Percentiles rank a stretch among this genome's conserved stretches.
Conservation (phyloP, 1,140 invertebrate species). For the Pogonognathellus flavescens region DNA sequence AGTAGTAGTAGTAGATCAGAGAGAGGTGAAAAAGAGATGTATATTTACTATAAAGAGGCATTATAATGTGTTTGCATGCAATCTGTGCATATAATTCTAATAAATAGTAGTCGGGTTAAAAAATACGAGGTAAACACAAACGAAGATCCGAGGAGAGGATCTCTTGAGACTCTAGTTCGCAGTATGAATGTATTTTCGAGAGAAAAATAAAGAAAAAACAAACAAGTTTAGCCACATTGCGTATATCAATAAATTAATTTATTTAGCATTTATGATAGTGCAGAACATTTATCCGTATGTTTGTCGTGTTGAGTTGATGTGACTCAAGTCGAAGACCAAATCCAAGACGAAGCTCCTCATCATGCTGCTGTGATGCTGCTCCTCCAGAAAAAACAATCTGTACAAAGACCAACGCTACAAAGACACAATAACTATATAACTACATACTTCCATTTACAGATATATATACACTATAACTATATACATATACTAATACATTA, state of each 20-base stretch:
- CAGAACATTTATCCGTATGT: conserved; percentile 44
- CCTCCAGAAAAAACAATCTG: conserved; percentile 11
- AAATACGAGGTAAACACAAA: background rate
- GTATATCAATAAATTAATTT: conserved; percentile 51
- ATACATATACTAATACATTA: background rate
- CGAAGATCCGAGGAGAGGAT: background rate
- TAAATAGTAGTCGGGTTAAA: background rate
- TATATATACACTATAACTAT: background rate
- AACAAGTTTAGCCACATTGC: conserved; percentile 48
- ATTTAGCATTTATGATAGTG: conserved; percentile 48
- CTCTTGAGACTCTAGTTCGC: background rate
- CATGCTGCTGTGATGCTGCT: background rate
- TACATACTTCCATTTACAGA: no score
- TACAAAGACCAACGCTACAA: no score
- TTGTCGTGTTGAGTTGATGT: conserved; percentile 35
- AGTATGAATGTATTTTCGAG: conserved; percentile 42
- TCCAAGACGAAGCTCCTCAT: no score
- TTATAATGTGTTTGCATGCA: background rate
- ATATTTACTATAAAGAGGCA: no score
- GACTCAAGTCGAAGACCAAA: background rate
- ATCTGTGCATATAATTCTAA: background rate
- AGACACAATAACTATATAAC: no score
- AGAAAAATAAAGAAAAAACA: conserved; percentile 51
- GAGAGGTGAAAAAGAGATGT: background rate
- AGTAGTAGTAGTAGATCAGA: background rate